Percentiles rank a stretch among this genome's conserved stretches.
Evolutionary conservation across 1,140 invertebrate genomes (phyloP).

Genomic region (Drosophila willistoni): DNA sequence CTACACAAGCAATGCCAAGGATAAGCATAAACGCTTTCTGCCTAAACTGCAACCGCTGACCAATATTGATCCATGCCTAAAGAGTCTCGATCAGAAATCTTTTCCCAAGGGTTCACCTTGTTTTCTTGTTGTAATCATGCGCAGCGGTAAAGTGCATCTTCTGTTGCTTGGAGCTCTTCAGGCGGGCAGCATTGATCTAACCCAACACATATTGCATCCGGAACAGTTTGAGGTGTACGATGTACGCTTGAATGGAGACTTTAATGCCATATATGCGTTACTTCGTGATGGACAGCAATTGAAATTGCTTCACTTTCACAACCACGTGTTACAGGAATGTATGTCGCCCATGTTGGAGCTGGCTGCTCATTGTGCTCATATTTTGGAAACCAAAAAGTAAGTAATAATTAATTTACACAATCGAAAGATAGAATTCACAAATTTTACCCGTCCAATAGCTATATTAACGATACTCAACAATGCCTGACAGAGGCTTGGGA

Average conservation of each 20-base stretch:
- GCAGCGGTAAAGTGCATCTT: conserved; percentile 88
- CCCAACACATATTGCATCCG: conserved; percentile 84
- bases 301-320: conserved; percentile 86
- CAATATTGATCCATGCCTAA: conserved; percentile 70
- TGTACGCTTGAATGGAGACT: conserved; percentile 86
- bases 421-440: neutral
- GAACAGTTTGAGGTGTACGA: conserved; percentile 86
- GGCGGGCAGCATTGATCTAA: conserved; percentile 88
- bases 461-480: conserved; percentile 90
- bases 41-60: conserved; percentile 64
- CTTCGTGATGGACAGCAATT: conserved; percentile 84
- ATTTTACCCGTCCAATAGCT: conserved; percentile 65
- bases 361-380: conserved; percentile 89
- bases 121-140: conserved; percentile 91
- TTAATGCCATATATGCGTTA: conserved; percentile 85
- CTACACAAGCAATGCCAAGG: conserved; percentile 65
- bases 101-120: conserved; percentile 89
- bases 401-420: neutral
- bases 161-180: conserved; percentile 94
- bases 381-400: conserved; percentile 86
- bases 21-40: conserved; percentile 62
- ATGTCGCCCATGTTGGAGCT: conserved; percentile 88
- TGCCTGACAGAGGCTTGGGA: conserved; percentile 97
- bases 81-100: conserved; percentile 85
- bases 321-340: conserved; percentile 87